phyloP scores from a whole-genome alignment of 2,113 vertebrate species.

The Leucosticte australis region DNA sequence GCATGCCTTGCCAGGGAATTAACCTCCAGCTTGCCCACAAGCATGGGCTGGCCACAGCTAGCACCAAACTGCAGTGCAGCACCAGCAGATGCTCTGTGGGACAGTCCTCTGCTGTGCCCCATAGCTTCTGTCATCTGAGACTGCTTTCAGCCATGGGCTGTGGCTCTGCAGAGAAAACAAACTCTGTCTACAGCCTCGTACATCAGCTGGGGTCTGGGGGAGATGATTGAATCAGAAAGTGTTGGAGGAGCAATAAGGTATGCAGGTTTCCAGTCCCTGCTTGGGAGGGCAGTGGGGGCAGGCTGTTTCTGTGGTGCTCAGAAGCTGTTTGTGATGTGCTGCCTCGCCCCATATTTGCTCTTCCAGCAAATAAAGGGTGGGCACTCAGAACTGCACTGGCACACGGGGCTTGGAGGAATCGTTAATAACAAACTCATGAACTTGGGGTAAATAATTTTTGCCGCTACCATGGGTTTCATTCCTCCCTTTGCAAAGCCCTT shows the following conservation, averaged over 20 bases:
- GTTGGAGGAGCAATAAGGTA: neutral
- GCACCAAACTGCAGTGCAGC: neutral
- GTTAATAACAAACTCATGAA: slow-evolving; percentile 13
- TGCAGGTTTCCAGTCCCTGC: neutral
- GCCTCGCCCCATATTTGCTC: rapidly evolving
- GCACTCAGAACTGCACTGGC: neutral
- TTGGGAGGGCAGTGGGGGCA: neutral
- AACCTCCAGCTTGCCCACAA: neutral
- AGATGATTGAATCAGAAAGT: neutral
- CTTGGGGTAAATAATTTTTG: slow-evolving; percentile 28
- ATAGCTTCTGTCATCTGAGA: neutral
- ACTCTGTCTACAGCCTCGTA: neutral
- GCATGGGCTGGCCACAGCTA: neutral
- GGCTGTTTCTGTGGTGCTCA: neutral
- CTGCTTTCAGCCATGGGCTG: neutral
- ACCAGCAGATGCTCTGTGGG: neutral
- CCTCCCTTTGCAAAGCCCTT: neutral
- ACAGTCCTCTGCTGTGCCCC: neutral
- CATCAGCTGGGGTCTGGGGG: neutral
- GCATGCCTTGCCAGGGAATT: neutral
- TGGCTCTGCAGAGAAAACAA: neutral
- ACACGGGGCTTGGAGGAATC: neutral
- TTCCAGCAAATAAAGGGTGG: neutral
- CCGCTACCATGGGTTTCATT: neutral
- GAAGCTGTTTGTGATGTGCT: neutral